Conservation (phyloP, 2,888 invertebrate genomes). For the Sarcophaga subvicina region DNA sequence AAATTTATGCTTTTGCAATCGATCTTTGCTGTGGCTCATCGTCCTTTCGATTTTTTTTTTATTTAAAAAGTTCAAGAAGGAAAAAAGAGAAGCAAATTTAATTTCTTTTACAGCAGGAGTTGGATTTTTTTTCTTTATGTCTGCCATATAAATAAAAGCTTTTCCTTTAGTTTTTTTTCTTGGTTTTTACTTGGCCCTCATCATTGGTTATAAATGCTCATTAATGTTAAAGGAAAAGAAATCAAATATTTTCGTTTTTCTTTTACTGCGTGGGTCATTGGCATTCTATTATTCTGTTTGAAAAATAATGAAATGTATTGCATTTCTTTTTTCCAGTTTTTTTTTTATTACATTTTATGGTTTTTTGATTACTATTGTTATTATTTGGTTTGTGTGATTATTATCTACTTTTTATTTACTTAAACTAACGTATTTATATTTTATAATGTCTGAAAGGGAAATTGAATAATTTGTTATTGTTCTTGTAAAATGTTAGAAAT, state of each 20-base stretch:
- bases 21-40: constrained; percentile 58
- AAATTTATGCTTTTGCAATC: constrained; percentile 76
- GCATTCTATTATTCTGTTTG: constrained; percentile 34
- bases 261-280: constrained; percentile 52
- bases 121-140: constrained; percentile 53
- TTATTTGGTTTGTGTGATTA: constrained; percentile 32
- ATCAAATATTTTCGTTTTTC: neutral
- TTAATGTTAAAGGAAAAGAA: constrained; percentile 48
- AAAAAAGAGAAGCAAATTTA: neutral
- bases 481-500: too few relatives aligned
- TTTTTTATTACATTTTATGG: constrained; percentile 60
- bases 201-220: constrained; percentile 50
- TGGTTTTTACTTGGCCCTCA: neutral
- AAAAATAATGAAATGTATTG: constrained; percentile 22
- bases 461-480: too few relatives aligned
- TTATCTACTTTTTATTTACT: neutral
- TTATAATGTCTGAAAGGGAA: too few relatives aligned
- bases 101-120: neutral
- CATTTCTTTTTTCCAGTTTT: neutral
- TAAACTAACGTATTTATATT: neutral
- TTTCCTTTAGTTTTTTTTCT: neutral
- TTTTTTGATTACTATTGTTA: constrained; percentile 50
- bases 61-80: neutral
- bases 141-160: constrained; percentile 60
- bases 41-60: neutral